Evolutionary conservation across 2,888 invertebrate genomes (phyloP).

Genomic region (Zhuqinia jingwanae): DNA sequence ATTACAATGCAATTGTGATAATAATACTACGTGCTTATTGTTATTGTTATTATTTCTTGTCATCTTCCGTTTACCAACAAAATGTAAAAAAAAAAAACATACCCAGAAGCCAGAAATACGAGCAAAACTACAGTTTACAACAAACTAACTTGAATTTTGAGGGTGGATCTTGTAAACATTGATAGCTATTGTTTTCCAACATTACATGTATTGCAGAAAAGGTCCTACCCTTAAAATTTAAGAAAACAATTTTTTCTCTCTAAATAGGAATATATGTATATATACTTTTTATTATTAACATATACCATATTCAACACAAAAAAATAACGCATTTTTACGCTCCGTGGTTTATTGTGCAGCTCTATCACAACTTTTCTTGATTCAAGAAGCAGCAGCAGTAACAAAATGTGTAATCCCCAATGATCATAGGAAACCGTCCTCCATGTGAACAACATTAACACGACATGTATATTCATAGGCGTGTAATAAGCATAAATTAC

Average conservation of each 20-base stretch:
- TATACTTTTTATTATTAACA: too few species aligned
- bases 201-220: too few species aligned
- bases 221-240: too few species aligned
- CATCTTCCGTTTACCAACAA: conserved; percentile 69
- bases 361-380: conserved; percentile 1
- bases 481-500: conserved; percentile 73
- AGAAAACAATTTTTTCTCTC: too few species aligned
- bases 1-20: conserved; percentile 34
- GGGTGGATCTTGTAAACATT: too few species aligned
- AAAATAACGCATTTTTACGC: conserved; percentile 55
- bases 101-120: conserved; percentile 62
- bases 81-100: too few species aligned
- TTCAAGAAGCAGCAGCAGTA: neutral
- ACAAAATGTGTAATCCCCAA: too few species aligned
- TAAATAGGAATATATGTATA: too few species aligned
- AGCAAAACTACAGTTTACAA: conserved; percentile 14
- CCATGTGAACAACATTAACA: conserved; percentile 29
- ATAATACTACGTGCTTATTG: conserved; percentile 62
- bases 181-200: too few species aligned
- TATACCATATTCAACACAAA: too few species aligned
- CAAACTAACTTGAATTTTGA: neutral
- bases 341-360: conserved; percentile 49
- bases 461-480: conserved; percentile 72
- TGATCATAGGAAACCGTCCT: neutral
- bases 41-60: conserved; percentile 67